Evolutionary conservation across 1,140 invertebrate species (phyloP).

Genomic region (Heliconius hewitsoni): DNA sequence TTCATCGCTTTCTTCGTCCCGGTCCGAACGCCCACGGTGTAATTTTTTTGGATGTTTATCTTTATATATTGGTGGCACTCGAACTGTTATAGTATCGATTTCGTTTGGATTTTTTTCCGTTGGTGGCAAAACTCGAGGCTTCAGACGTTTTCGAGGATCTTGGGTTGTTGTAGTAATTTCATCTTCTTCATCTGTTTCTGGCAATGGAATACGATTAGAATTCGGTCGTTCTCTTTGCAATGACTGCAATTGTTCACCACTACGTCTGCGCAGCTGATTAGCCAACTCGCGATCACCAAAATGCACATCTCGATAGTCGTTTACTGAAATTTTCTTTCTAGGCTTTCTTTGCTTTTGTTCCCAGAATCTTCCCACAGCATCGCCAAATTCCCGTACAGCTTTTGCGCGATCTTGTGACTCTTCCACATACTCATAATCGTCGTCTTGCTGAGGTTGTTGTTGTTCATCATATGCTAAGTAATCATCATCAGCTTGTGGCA

Average conservation of each 20-base stretch:
- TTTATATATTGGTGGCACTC: slow-evolving; percentile 76
- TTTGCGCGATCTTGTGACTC: slow-evolving; percentile 66
- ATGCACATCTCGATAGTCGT: slow-evolving; percentile 69
- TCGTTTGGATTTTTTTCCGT: slow-evolving; percentile 77
- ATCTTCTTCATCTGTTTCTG: slow-evolving; percentile 52
- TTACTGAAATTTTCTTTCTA: slow-evolving; percentile 47
- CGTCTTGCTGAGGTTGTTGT: slow-evolving; percentile 57
- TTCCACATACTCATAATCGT: slow-evolving; percentile 69
- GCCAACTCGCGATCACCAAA: slow-evolving; percentile 67
- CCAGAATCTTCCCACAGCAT: slow-evolving; percentile 73
- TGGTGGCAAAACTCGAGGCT: slow-evolving; percentile 72
- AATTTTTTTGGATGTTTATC: slow-evolving; percentile 73
- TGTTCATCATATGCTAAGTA: slow-evolving; percentile 68
- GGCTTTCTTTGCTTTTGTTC: slow-evolving; percentile 56
- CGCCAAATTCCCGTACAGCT: slow-evolving; percentile 64
- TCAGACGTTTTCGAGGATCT: slow-evolving; percentile 64
- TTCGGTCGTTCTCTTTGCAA: slow-evolving; percentile 43
- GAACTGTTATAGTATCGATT: slow-evolving; percentile 78
- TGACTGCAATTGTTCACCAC: slow-evolving; percentile 48
- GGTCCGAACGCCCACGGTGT: slow-evolving; percentile 56
- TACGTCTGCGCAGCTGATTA: slow-evolving; percentile 47
- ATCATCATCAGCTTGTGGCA: slow-evolving; percentile 56
- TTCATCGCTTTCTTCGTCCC: slow-evolving; percentile 51
- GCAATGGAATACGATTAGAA: slow-evolving; percentile 52
- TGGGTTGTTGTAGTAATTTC: slow-evolving; percentile 76